Conservation (phyloP, 1,140 invertebrate genomes). For the Drosophila ananassae region DNA sequence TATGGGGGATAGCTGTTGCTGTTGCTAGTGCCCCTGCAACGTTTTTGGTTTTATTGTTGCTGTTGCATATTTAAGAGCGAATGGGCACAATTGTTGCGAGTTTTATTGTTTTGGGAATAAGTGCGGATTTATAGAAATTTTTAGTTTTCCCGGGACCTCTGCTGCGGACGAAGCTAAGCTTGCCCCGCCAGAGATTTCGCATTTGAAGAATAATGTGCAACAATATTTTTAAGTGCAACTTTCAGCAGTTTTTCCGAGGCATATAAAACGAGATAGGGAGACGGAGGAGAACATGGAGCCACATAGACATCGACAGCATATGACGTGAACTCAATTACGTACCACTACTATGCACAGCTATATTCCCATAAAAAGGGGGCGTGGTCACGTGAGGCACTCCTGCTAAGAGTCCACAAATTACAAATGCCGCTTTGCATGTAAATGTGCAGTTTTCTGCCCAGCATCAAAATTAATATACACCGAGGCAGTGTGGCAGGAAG, state of each 20-base stretch:
- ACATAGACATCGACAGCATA: slow-evolving; percentile 43
- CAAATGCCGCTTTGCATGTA: slow-evolving; percentile 76
- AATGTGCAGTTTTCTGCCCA: slow-evolving; percentile 74
- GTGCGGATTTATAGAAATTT: slow-evolving; percentile 79
- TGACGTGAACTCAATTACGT: slow-evolving; percentile 74
- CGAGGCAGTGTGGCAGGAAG: slow-evolving; percentile 34
- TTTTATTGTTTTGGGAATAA: slow-evolving; percentile 82
- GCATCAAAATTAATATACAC: slow-evolving; percentile 80
- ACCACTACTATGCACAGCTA: slow-evolving; percentile 1
- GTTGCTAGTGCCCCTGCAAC: not conserved
- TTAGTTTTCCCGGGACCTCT: slow-evolving; percentile 34
- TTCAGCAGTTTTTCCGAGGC: slow-evolving; percentile 20
- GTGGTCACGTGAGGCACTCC: slow-evolving; percentile 46
- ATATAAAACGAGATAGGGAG: slow-evolving; percentile 16
- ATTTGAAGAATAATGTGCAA: slow-evolving; percentile 20
- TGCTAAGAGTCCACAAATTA: slow-evolving; percentile 75
- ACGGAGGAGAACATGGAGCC: not conserved
- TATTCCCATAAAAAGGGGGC: slow-evolving; percentile 36
- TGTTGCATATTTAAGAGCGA: slow-evolving; percentile 75
- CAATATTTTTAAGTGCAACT: slow-evolving; percentile 50
- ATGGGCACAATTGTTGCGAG: slow-evolving; percentile 75
- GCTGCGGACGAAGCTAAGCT: slow-evolving; percentile 15
- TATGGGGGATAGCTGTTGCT: slow-evolving; percentile 42
- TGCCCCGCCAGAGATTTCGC: slow-evolving; percentile 30
- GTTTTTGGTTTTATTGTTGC: slow-evolving; percentile 15